A percentile compares a stretch with the other conserved stretches of the same genome.
Conservation (phyloP, 2,797 vertebrate species). For the Pelobates cultripes region DNA sequence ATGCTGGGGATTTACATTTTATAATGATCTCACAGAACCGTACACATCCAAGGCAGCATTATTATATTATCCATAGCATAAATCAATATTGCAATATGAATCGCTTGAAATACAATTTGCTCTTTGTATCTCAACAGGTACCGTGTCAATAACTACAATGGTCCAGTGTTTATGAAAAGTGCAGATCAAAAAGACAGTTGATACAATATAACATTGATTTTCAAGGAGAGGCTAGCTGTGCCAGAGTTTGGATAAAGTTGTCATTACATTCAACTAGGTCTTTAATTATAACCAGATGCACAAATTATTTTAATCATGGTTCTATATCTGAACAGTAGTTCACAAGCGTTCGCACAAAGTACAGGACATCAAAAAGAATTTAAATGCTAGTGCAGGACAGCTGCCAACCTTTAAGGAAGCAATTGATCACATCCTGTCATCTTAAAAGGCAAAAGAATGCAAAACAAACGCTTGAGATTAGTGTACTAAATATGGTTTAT, state of each 20-base stretch:
- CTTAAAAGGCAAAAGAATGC: constrained; percentile 78
- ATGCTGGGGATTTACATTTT: no score
- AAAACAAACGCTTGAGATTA: constrained; percentile 78
- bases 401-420: constrained; percentile 77
- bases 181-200: constrained; percentile 41
- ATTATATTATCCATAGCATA: no score
- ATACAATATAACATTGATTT: constrained; percentile 48
- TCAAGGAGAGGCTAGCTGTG: constrained; percentile 68
- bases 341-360: constrained; percentile 75
- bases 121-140: not conserved
- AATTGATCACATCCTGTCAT: constrained; percentile 81
- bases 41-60: no score
- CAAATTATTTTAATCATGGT: constrained; percentile 80
- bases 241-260: constrained; percentile 70
- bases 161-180: constrained; percentile 40
- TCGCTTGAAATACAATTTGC: not conserved
- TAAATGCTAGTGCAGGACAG: constrained; percentile 74
- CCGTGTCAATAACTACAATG: constrained; percentile 40
- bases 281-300: constrained; percentile 83
- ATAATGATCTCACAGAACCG: no score
- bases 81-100: no score
- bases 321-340: constrained; percentile 80
- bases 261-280: constrained; percentile 73
- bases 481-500: constrained; percentile 73
- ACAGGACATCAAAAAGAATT: constrained; percentile 79